A percentile compares a stretch with the other conserved stretches of the same genome.
Conservation (phyloP, 2,888 invertebrate genomes). For the Yponomeuta cagnagella region DNA sequence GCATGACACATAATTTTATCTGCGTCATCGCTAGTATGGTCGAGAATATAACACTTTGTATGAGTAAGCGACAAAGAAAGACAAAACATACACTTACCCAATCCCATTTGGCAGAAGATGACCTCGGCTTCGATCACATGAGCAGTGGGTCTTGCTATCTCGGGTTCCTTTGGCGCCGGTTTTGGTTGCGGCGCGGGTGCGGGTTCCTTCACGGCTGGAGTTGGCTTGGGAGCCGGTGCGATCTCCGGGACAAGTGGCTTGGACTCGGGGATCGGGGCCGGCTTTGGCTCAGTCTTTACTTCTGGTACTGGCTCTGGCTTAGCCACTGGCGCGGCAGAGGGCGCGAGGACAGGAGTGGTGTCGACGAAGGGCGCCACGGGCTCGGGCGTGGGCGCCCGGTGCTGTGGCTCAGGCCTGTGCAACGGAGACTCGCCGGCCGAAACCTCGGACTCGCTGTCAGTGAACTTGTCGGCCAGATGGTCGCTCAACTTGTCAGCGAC, state of each 20-base stretch:
- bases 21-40: neutral
- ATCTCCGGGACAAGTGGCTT: constrained; percentile 21
- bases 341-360: constrained; percentile 27
- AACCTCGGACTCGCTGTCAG: constrained; percentile 74
- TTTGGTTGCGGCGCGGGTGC: constrained; percentile 24
- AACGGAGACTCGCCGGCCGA: constrained; percentile 65
- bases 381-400: constrained; percentile 31
- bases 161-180: constrained; percentile 20
- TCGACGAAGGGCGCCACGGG: constrained; percentile 21
- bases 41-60: constrained; percentile 6
- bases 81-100: constrained; percentile 71
- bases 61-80: neutral
- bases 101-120: constrained; percentile 82
- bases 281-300: constrained; percentile 22
- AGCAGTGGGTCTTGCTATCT: constrained; percentile 32
- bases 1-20: constrained; percentile 1
- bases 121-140: constrained; percentile 80
- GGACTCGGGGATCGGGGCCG: constrained; percentile 25
- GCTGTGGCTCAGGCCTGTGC: constrained; percentile 47
- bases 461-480: constrained; percentile 72
- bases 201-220: constrained; percentile 22
- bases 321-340: constrained; percentile 28
- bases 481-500: constrained; percentile 52
- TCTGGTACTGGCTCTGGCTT: constrained; percentile 10
- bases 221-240: constrained; percentile 33